phyloP scores from a whole-genome alignment of 2,888 invertebrate genomes.

The Acutogordius australiensis region DNA sequence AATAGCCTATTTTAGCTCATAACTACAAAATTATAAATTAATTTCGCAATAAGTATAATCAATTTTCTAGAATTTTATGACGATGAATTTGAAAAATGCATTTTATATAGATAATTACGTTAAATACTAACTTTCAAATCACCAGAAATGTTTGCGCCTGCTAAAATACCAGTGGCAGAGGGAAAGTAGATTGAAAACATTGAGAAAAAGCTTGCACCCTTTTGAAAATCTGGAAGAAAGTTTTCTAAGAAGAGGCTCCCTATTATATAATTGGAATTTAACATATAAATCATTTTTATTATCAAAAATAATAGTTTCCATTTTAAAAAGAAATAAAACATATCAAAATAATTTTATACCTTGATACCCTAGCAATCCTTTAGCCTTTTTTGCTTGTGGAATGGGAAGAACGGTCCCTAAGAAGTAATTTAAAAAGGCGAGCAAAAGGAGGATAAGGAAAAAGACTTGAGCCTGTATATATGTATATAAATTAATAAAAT shows the following conservation, averaged over 20 bases:
- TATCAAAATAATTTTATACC: constrained; percentile 28
- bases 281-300: not conserved
- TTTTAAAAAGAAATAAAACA: not conserved
- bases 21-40: too few species aligned
- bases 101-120: too few species aligned
- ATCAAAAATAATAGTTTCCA: not conserved
- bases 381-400: constrained; percentile 35
- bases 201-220: constrained; percentile 50
- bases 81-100: too few species aligned
- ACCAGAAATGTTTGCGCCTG: constrained; percentile 89
- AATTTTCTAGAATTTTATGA: too few species aligned
- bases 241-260: constrained; percentile 40
- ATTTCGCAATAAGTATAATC: too few species aligned
- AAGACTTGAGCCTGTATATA: constrained; percentile 48
- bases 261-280: constrained; percentile 20
- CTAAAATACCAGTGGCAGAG: constrained; percentile 86
- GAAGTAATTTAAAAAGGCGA: constrained; percentile 60
- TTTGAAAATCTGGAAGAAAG: constrained; percentile 45
- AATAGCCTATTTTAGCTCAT: too few species aligned
- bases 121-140: constrained; percentile 80
- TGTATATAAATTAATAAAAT: too few species aligned
- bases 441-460: constrained; percentile 48
- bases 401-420: constrained; percentile 60
- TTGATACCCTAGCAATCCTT: constrained; percentile 55
- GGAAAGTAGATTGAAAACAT: constrained; percentile 90